phyloP scores from a whole-genome alignment of 2,888 invertebrate genomes.

The Orthosia incerta region DNA sequence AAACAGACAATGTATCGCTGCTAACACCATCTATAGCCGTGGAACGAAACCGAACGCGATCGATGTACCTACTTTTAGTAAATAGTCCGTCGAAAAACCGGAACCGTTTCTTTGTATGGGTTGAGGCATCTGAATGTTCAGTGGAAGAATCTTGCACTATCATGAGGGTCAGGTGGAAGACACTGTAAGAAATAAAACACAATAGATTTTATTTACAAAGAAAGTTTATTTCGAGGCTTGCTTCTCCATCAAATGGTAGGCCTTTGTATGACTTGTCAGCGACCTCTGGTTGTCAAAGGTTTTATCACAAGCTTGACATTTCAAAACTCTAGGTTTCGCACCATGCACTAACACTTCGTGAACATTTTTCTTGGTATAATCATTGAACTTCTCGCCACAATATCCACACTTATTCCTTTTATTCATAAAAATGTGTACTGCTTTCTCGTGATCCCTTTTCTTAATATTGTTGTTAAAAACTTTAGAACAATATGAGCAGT shows the following conservation, averaged over 20 bases:
- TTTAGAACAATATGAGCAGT: conserved; percentile 73
- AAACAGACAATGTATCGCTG: too few species aligned
- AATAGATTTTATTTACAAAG: too few species aligned
- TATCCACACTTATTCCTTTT: conserved; percentile 78
- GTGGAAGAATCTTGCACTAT: too few species aligned
- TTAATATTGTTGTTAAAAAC: conserved; percentile 75
- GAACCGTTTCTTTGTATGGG: too few species aligned
- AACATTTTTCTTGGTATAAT: conserved; percentile 82
- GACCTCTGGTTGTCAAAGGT: conserved; percentile 87
- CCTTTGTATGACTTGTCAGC: conserved; percentile 85
- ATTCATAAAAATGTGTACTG: conserved; percentile 71
- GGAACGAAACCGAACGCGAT: too few species aligned
- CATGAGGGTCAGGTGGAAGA: too few species aligned
- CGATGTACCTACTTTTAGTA: too few species aligned
- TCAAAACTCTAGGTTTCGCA: conserved; percentile 79
- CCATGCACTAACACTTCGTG: conserved; percentile 83
- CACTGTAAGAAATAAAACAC: conserved; percentile 12
- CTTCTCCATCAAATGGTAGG: conserved; percentile 78
- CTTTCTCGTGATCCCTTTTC: conserved; percentile 74
- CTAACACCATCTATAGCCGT: too few species aligned
- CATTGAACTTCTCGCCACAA: conserved; percentile 80
- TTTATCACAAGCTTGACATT: conserved; percentile 87
- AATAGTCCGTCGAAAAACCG: too few species aligned
- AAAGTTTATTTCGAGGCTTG: conserved; percentile 42
- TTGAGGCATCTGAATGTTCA: too few species aligned